Evolutionary conservation across 1,140 invertebrate genomes (phyloP), one percentile per base, ranked within the genome.

Genomic region (Sesamia nonagrioides): DNA sequence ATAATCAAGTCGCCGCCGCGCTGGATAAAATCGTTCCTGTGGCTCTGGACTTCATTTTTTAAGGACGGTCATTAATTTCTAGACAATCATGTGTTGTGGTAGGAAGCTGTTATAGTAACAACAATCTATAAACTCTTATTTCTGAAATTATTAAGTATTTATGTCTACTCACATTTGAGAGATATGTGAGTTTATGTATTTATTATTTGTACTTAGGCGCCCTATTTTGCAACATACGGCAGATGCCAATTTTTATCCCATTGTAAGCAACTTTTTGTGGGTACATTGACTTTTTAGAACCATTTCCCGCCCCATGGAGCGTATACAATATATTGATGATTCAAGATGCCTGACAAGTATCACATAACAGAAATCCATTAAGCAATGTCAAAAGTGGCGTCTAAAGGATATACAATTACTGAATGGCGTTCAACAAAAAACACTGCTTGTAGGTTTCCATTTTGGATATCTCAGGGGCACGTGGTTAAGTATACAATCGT

Each of bases 361-460:
- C 69, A 42, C 15, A 60, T 74, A 8, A 74, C 71, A 60, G 17
- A 18, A 60, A 40, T 74, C 71, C 71, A 74, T 74, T 74, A 74
- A 74, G 71, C 17, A 7, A 74, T 60, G 71, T 74, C 71, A 74
- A 60, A 74, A 58, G 56, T 33, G 48, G 18, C 18, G 54, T 18
- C 15, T 9, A 35, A 9, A 56, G 35, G 50, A 71, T 74, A 74
- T 74, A 18, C 37, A 33, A 58, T 74, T 74, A 60, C 71, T 27
- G 13, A 63, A 56, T 27, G 52, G 52, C 9, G 4, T 56, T 27
- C 21, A n/a, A 68, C 40, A 68, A 68, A 68, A 71, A 71, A 33
- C 54, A 35, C 17, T 61, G 18, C 15, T 69, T 45, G 27, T n/a
- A 48, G 21, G 48, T 27, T 35, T 3, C 13, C 15, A 15, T 42